Conservation (phyloP, 2,113 vertebrate species). For the Regulus satrapa region DNA sequence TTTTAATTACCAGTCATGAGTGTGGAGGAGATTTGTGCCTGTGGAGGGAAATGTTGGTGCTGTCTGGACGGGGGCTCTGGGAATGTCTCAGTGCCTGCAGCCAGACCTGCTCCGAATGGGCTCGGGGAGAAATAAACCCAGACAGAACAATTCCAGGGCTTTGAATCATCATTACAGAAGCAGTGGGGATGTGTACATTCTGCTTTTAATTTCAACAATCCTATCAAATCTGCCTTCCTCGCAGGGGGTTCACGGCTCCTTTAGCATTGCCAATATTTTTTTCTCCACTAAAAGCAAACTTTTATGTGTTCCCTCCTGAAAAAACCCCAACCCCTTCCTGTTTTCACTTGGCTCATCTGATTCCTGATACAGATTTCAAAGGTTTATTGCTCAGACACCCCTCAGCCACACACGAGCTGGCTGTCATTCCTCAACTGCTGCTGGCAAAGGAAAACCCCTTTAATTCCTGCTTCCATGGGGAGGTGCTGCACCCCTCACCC, state of each 20-base stretch:
- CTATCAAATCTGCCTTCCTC: neutral
- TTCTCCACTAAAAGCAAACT: neutral
- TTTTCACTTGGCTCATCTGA: neutral
- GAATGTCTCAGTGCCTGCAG: neutral
- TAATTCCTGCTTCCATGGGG: neutral
- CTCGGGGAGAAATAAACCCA: neutral
- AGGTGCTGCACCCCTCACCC: neutral
- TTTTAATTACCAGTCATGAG: slow-evolving; percentile 6
- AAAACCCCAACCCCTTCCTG: neutral
- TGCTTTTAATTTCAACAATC: neutral
- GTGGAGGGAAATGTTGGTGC: neutral
- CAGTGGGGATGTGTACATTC: neutral
- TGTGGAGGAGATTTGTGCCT: neutral
- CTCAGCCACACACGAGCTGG: neutral
- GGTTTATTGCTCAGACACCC: neutral
- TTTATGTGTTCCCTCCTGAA: neutral
- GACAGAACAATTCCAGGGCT: neutral
- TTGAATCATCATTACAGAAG: neutral
- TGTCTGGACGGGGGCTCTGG: neutral
- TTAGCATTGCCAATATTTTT: neutral
- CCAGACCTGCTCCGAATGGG: neutral
- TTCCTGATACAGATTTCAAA: neutral
- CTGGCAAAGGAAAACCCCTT: neutral
- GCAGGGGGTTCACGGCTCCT: neutral
- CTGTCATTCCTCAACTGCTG: neutral